Base-by-base conservation (phyloP, 2,888 invertebrate genomes). In the Mesorhabditis belari region DNA sequence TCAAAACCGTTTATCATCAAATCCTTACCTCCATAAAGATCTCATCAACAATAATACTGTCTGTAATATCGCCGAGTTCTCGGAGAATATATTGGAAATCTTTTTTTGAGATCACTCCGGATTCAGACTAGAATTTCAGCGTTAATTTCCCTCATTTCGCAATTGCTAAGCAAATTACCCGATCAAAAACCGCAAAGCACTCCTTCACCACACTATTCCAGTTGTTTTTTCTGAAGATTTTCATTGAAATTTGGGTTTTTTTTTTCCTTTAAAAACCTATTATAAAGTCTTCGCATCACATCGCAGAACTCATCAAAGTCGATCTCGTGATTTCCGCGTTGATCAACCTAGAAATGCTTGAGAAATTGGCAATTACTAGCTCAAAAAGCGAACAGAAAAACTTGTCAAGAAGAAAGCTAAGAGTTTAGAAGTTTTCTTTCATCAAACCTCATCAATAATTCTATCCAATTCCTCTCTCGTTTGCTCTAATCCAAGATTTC, bases 271-370 rank as follows among this genome's bases (percentile, higher is more conserved):
- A n/a, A n/a, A n/a, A 35, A 35, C 44, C 44, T 35, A n/a, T 35
- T 75, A 55, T 71, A 74, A 28, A 80, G 65, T 9, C 74, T 64
- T 58, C 72, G 60, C 74, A 74, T 74, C 21, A 74, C 73, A 26
- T 67, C 67, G 55, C 74, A 74, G 49, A 73, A 75, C 64, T 77
- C 78, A 60, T 78, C 77, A 53, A 78, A 77, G 56, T 80, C 79
- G 29, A 79, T 79, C 54, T 79, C 77, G 64, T 80, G 77, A 54
- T 79, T 79, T 27, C 78, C 78, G 23, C 79, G 65, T 65, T 77
- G 76, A 58, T 79, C 79, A 5, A 79, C 73, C 67, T 71, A 24
- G 49, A 68, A 65, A n/a, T 6, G 26, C 50, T n/a, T 28, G 19
- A 51, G 52, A 19, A 9, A 9, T n/a, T 12, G 52, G 9, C 19